Base-by-base conservation (phyloP, 2,797 vertebrate species). In the Crocidura indochinensis region DNA sequence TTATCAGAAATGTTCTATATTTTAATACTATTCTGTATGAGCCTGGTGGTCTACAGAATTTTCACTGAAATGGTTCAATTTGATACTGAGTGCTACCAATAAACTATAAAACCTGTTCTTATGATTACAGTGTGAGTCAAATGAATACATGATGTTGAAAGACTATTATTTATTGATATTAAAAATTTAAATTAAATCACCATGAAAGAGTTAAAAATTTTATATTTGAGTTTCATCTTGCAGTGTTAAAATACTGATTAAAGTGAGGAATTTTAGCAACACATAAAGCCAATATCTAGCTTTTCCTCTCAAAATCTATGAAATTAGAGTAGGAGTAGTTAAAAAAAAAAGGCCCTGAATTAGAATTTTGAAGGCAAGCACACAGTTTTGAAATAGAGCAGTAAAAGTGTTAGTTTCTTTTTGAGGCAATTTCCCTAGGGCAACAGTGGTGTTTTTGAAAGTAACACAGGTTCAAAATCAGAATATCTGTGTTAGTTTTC, bases 111-210 rank as follows among this genome's bases (percentile, higher is more conserved):
- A n/a, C 77, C 38, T 88, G 69, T 75, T 47, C 87, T 29, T 46
- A 27, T 84, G 49, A 85, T 79, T 80, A 62, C 2, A 53, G 19
- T 38, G 24, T 75, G 89, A 94, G 46, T 94, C 38, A 87, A 87
- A 73, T 73, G 44, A 85, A 82, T 91, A 60, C 27, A 31, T 44
- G 19, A 80, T 51, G 5, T 10, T 27, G 3, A 19, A 26, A 46
- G 4, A 26, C 49, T 47, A 68, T 75, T 38, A 38, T 38, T 38
- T 38, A 38, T 38, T 38, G 38, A 38, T 38, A 38, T 38, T 38
- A 38, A 38, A 38, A 38, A 38, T 38, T 38, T 38, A 38, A 38
- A 38, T 38, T 38, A 38, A 38, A 38, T 2, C 38, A 38, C 38
- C 38, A 38, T 38, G 38, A 38, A 38, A 38, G 2, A 38, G 38